A percentile compares a stretch with the other conserved stretches of the same genome.
These are phyloP conservation scores for Euglossa dilemma DNA, from an alignment of 1,140 invertebrate species.

Conservation along the genomic window DNA sequence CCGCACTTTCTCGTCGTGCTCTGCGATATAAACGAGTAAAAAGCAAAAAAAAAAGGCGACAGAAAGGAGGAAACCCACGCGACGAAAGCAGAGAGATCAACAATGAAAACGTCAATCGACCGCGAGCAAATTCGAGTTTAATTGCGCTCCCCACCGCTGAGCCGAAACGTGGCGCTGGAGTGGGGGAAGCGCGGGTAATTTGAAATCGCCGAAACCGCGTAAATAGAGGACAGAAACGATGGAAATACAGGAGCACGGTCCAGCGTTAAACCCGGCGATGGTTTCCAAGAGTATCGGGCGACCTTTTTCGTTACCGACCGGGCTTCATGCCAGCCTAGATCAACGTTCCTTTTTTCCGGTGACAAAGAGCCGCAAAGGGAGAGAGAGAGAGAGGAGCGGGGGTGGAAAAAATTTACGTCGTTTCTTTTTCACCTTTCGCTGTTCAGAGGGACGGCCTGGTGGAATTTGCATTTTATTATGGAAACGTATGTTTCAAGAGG, in stretches of 20 bases:
- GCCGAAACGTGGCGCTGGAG: background rate
- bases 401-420: background rate
- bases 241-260: conserved; percentile 15
- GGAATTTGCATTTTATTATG: background rate
- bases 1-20: background rate
- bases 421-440: background rate
- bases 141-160: background rate
- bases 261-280: conserved; percentile 15
- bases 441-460: background rate
- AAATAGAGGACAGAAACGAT: conserved; percentile 19
- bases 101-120: background rate
- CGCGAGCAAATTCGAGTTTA: conserved; percentile 12
- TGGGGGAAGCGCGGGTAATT: background rate
- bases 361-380: no score
- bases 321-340: conserved; percentile 21
- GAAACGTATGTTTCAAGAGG: background rate
- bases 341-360: background rate
- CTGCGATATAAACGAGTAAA: background rate
- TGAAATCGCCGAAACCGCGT: conserved; percentile 11
- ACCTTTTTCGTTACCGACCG: conserved; percentile 7
- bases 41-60: background rate
- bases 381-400: background rate
- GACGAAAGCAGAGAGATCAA: background rate
- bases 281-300: conserved; percentile 30
- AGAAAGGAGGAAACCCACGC: background rate